A percentile compares a stretch with the other conserved stretches of the same genome.
Conservation (phyloP, 2,888 invertebrate genomes). For the Microplitis manilae region DNA sequence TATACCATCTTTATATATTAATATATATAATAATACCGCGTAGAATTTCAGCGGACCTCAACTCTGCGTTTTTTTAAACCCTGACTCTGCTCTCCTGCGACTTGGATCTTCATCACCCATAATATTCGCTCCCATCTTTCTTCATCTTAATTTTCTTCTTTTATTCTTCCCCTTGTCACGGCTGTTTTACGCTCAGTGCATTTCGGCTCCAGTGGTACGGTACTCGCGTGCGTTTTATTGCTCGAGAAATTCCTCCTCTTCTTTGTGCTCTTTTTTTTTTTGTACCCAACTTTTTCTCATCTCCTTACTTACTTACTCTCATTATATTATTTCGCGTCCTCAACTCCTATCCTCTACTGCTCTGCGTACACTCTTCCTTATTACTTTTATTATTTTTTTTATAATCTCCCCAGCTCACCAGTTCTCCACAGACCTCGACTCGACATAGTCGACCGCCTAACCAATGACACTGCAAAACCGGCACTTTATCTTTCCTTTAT, state of each 20-base stretch:
- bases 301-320: slow-evolving; percentile 42
- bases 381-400: slow-evolving; percentile 39
- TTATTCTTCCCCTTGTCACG: slow-evolving; percentile 47
- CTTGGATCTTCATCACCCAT: neutral
- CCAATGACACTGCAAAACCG: slow-evolving; percentile 14
- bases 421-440: slow-evolving; percentile 40
- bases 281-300: slow-evolving; percentile 41
- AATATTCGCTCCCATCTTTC: neutral
- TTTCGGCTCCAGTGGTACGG: neutral
- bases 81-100: neutral
- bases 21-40: too few relatives aligned
- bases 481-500: neutral
- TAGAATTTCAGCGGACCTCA: too few relatives aligned
- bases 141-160: slow-evolving; percentile 10
- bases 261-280: slow-evolving; percentile 21
- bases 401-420: slow-evolving; percentile 16
- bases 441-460: slow-evolving; percentile 50
- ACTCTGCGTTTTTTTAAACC: neutral
- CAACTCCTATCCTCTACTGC: slow-evolving; percentile 14
- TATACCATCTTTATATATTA: too few relatives aligned
- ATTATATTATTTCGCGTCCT: slow-evolving; percentile 40
- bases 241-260: slow-evolving; percentile 34
- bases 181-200: slow-evolving; percentile 19
- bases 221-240: slow-evolving; percentile 38
- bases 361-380: slow-evolving; percentile 38